These are phyloP conservation scores for Poecilia velifera DNA, from an alignment of 2,797 vertebrate species.

Conservation along the genomic window DNA sequence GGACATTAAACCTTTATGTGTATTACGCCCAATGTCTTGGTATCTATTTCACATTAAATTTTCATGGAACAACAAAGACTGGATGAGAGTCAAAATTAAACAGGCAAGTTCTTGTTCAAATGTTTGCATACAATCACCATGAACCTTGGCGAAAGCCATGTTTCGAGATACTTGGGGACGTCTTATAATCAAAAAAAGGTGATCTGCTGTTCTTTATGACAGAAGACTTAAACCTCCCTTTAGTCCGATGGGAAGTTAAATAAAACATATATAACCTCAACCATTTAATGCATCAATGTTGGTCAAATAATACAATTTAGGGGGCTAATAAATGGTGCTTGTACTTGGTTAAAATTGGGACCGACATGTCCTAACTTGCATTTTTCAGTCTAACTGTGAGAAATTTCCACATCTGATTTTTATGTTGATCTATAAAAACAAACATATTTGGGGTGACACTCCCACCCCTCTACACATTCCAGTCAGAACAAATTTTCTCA, in stretches of 20 bases:
- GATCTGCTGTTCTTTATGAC: background rate
- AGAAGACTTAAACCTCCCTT: background rate
- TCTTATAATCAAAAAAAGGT: background rate
- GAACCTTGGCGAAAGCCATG: background rate
- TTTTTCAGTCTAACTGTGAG: conserved; percentile 2
- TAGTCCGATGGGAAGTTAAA: background rate
- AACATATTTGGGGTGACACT: conserved; percentile 6
- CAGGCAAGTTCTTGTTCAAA: background rate
- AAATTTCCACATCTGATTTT: background rate
- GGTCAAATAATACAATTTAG: background rate
- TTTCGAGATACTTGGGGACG: background rate
- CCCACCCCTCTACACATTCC: conserved; percentile 6
- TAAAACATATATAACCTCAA: background rate
- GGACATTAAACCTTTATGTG: conserved; percentile 65
- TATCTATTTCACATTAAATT: background rate
- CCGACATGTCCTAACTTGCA: conserved; percentile 9
- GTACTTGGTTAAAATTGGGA: background rate
- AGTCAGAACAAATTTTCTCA: conserved; percentile 28
- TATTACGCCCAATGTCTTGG: conserved; percentile 24
- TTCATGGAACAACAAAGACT: background rate
- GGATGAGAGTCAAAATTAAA: background rate
- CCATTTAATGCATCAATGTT: background rate
- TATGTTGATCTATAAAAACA: conserved; percentile 1
- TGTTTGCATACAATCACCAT: background rate
- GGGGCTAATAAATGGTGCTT: background rate